phyloP scores from a whole-genome alignment of 2,797 vertebrate species.

The Alfaro cultratus region DNA sequence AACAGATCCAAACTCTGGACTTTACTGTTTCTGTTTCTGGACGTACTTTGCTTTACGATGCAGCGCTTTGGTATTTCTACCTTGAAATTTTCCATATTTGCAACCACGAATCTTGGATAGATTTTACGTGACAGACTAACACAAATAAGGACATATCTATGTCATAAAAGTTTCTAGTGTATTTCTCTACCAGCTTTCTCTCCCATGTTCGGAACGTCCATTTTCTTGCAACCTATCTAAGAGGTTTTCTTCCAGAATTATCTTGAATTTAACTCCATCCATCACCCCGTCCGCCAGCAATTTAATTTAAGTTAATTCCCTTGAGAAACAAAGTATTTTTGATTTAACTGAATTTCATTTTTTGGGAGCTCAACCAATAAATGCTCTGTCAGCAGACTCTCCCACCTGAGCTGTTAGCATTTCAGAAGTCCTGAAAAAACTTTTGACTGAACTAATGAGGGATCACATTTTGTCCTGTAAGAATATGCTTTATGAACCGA shows the following conservation, averaged over 20 bases:
- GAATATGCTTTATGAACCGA: neutral
- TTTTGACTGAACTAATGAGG: neutral
- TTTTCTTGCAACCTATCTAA: neutral
- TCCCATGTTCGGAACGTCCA: neutral
- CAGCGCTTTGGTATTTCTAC: neutral
- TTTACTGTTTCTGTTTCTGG: slow-evolving; percentile 20
- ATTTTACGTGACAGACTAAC: neutral
- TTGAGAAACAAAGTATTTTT: neutral
- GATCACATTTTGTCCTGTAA: neutral
- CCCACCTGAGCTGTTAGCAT: neutral
- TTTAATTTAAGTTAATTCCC: no score
- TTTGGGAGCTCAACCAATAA: neutral
- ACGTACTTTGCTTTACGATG: neutral
- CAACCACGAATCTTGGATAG: neutral
- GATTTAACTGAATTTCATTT: neutral
- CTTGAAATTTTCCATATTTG: neutral
- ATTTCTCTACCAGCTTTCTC: neutral
- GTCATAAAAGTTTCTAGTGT: neutral
- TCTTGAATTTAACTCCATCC: neutral
- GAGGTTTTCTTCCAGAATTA: neutral
- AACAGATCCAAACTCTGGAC: neutral
- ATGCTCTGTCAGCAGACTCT: neutral
- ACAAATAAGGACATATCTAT: neutral
- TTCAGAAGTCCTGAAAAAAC: neutral
- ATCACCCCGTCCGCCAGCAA: neutral